phyloP scores from a whole-genome alignment of 2,888 invertebrate genomes.

The Pterostichus madidus region DNA sequence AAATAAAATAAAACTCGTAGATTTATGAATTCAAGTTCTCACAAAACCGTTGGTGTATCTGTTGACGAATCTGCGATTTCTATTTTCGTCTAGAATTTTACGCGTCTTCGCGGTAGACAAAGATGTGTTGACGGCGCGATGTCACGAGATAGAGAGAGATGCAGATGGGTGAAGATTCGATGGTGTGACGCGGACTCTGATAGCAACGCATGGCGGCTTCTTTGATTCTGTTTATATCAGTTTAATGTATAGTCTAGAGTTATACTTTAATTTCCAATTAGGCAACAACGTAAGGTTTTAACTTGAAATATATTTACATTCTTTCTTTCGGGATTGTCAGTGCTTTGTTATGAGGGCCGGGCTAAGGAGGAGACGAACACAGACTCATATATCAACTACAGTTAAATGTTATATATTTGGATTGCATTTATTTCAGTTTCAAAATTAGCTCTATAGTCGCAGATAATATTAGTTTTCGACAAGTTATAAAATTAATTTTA shows the following conservation, averaged over 20 bases:
- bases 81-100: slow-evolving; percentile 40
- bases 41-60: background rate
- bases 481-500: too few relatives aligned
- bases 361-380: background rate
- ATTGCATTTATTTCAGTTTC: too few relatives aligned
- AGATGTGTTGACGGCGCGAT: background rate
- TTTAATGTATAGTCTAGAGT: slow-evolving; percentile 44
- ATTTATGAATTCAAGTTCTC: too few relatives aligned
- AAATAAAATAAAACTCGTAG: background rate
- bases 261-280: slow-evolving; percentile 61
- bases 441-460: too few relatives aligned
- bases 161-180: slow-evolving; percentile 39
- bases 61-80: slow-evolving; percentile 42
- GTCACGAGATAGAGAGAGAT: slow-evolving; percentile 9
- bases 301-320: slow-evolving; percentile 57
- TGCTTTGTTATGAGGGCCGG: background rate
- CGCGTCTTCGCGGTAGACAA: slow-evolving; percentile 2
- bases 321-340: slow-evolving; percentile 1
- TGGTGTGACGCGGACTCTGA: background rate
- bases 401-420: too few relatives aligned
- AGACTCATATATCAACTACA: too few relatives aligned
- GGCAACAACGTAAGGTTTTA: background rate
- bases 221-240: slow-evolving; percentile 59
- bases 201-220: slow-evolving; percentile 18
- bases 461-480: too few relatives aligned